phyloP scores from a whole-genome alignment of 2,113 vertebrate species.

The Rhombomys opimus region DNA sequence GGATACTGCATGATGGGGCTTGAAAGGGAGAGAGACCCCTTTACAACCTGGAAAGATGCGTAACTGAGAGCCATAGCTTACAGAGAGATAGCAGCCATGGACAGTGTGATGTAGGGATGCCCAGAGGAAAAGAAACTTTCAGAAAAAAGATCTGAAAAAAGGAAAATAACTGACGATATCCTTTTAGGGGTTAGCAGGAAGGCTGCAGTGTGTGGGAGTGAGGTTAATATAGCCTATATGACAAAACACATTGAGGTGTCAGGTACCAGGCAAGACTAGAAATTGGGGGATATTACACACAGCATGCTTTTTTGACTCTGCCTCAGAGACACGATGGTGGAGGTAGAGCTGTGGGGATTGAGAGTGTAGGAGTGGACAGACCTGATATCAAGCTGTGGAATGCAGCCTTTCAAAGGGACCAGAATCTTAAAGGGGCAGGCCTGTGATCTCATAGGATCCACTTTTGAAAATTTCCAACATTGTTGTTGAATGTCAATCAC shows the following conservation, averaged over 20 bases:
- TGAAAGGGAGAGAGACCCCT: neutral
- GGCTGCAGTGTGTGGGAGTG: neutral
- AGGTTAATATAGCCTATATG: neutral
- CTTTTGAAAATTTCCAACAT: neutral
- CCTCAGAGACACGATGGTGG: neutral
- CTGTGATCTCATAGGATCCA: neutral
- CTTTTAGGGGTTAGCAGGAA: neutral
- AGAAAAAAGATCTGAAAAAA: neutral
- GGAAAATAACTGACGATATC: neutral
- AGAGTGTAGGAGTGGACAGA: neutral
- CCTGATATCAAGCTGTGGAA: neutral
- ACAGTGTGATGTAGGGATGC: neutral
- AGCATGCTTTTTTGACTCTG: neutral
- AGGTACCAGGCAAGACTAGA: neutral
- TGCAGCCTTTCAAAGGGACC: neutral
- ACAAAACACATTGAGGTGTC: neutral
- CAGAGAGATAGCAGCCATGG: neutral
- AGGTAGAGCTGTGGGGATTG: neutral
- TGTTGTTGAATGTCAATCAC: rapidly evolving
- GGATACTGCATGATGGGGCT: too few species aligned
- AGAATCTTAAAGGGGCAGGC: neutral
- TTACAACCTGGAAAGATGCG: neutral
- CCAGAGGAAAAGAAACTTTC: neutral
- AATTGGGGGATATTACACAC: too few species aligned
- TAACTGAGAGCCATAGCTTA: neutral